Evolutionary conservation across 2,113 vertebrate genomes (phyloP), one percentile per base, ranked within the genome.

Genomic region (Lycocorax pyrrhopterus): DNA sequence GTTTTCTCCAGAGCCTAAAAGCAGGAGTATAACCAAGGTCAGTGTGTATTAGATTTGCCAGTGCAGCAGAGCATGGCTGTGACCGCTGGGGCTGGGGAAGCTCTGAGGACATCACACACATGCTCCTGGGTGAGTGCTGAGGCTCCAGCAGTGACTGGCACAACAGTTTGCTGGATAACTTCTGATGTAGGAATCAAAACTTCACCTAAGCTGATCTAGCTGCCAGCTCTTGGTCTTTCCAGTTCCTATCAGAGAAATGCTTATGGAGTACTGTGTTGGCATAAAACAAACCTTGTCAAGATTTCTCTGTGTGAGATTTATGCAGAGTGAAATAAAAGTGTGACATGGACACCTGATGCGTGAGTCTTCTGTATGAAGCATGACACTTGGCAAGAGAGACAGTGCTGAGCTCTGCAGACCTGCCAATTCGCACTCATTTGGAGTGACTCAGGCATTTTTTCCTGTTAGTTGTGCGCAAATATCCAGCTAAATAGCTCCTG

Each of bases 261-360:
- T 95, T 92, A 72, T 96, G 95, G 92, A 96, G 94, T 85, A 63
- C 84, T 92, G 73, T 93, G 92, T 51, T 96, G 96, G 94, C 90
- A 96, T 84, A 95, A 96, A 97, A 90, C 90, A 96, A 96, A 95
- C 96, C 95, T 93, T 96, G 93, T 96, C 93, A 97, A 94, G 94
- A 91, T 94, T 93, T 95, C 92, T 97, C 96, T 74, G 76, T 94
- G 60, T 94, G 95, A 97, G 96, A 97, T 97, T 93, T 97, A 97
- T 97, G 93, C 95, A 96, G 95, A 98, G 94, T 63, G 92, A 93
- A 95, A 81, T 96, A 95, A 95, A 98, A 96, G 95, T 94, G 81
- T 91, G 94, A 91, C 89, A 97, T 94, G 95, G 93, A 94, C 91
- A 96, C 94, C 95, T 95, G 89, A 98, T 90, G 93, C 96, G 90